These are phyloP conservation scores for Bostrychus sinensis DNA, from an alignment of 2,113 vertebrate species.

Conservation along the genomic window DNA sequence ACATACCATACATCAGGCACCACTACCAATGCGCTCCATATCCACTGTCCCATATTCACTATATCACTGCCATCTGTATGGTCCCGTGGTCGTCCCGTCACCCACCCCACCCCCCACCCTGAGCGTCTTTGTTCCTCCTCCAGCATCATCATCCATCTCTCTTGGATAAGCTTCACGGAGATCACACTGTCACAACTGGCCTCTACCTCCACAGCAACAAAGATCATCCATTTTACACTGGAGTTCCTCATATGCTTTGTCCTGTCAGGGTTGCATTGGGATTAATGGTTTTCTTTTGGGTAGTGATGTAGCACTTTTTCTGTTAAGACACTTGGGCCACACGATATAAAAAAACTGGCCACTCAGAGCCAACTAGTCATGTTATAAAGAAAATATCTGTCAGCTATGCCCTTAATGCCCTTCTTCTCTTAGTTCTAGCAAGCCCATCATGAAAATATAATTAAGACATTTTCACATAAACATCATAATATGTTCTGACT, in stretches of 20 bases:
- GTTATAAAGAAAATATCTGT: too few relatives aligned
- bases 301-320: background rate
- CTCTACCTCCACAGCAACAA: slow-evolving; percentile 6
- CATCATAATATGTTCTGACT: slow-evolving; percentile 12
- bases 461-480: slow-evolving; percentile 7
- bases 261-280: slow-evolving; percentile 22
- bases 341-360: too few relatives aligned
- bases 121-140: slow-evolving; percentile 40
- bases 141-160: slow-evolving; percentile 51
- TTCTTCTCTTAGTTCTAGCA: background rate
- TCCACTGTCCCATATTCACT: slow-evolving; percentile 20
- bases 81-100: slow-evolving; percentile 28
- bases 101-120: slow-evolving; percentile 46
- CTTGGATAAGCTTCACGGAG: slow-evolving; percentile 24
- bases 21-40: too few relatives aligned
- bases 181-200: slow-evolving; percentile 18
- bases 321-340: too few relatives aligned
- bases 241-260: background rate
- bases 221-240: slow-evolving; percentile 5
- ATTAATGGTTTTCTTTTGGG: slow-evolving; percentile 31
- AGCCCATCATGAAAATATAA: background rate
- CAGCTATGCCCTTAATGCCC: background rate
- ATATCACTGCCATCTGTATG: slow-evolving; percentile 22
- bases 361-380: too few relatives aligned
- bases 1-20: background rate